Conservation (phyloP, 2,113 vertebrate genomes). For the Sterrhoptilus dennistouni region DNA sequence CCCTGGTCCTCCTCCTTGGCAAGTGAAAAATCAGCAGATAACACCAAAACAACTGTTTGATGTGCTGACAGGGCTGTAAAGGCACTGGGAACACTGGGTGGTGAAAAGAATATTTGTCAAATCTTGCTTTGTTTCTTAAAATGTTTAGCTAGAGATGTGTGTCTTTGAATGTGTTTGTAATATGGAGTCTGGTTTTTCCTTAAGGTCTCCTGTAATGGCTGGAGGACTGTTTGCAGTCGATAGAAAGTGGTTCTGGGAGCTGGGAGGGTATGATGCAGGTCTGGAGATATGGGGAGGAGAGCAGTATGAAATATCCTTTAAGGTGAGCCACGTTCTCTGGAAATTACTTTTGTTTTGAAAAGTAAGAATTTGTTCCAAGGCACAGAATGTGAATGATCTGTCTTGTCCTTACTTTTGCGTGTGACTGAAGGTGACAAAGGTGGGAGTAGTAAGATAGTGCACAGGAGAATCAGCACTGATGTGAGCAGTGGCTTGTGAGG, state of each 20-base stretch:
- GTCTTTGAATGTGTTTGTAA: conserved; percentile 57
- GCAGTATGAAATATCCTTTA: conserved; percentile 88
- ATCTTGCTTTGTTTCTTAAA: conserved; percentile 32
- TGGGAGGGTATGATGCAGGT: conserved; percentile 84
- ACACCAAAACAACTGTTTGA: neutral
- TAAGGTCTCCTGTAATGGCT: conserved; percentile 97
- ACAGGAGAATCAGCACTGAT: neutral
- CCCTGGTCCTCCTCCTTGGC: neutral
- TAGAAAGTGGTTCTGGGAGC: conserved; percentile 95
- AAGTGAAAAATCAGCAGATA: neutral
- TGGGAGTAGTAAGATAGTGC: neutral
- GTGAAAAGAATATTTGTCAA: neutral
- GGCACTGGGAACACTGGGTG: neutral
- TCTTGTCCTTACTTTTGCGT: conserved; percentile 15
- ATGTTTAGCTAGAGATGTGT: neutral
- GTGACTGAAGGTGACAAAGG: neutral
- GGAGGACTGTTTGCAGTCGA: conserved; percentile 96
- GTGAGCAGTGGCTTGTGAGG: neutral
- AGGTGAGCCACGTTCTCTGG: conserved; percentile 74
- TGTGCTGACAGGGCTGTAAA: neutral
- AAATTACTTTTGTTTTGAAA: conserved; percentile 22
- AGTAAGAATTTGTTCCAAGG: conserved; percentile 25
- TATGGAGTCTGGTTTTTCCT: conserved; percentile 60
- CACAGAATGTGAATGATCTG: neutral
- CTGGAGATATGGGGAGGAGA: conserved; percentile 89